Evolutionary conservation across 2,888 invertebrate species (phyloP).

Genomic region (Clepsis dumicolana): DNA sequence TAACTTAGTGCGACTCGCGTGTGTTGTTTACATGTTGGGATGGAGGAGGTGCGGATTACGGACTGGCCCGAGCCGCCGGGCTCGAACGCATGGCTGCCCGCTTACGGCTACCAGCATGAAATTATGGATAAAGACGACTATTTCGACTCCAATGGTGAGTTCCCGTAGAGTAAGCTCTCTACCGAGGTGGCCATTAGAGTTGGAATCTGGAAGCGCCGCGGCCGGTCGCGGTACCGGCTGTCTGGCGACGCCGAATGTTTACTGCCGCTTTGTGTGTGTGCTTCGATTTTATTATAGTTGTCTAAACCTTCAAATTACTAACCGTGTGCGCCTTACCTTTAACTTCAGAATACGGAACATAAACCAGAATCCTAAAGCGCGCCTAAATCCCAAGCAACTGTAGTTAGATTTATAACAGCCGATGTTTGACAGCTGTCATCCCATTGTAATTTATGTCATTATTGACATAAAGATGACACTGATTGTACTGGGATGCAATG

Average conservation of each 20-base stretch:
- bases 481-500: too few relatives aligned
- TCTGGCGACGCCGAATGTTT: conserved; percentile 21
- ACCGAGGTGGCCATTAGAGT: conserved; percentile 49
- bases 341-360: too few relatives aligned
- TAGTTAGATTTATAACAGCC: too few relatives aligned
- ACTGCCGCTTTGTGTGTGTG: conserved; percentile 42
- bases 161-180: conserved; percentile 53
- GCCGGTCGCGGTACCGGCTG: conserved; percentile 8
- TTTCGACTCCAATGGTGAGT: conserved; percentile 88
- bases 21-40: conserved; percentile 81
- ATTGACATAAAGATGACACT: too few relatives aligned
- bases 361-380: too few relatives aligned
- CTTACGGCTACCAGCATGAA: conserved; percentile 91
- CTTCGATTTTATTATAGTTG: conserved; percentile 7
- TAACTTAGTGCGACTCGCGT: conserved; percentile 70
- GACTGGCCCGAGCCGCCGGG: conserved; percentile 90
- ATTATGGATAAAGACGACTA: conserved; percentile 88
- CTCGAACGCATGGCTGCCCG: conserved; percentile 92
- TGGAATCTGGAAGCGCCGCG: conserved; percentile 52
- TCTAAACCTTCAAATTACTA: conserved; percentile 16
- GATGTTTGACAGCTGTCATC: too few relatives aligned
- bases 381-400: too few relatives aligned
- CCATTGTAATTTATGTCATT: too few relatives aligned
- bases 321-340: conserved; percentile 29
- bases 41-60: conserved; percentile 89